A percentile compares a stretch with the other conserved stretches of the same genome.
Evolutionary conservation across 2,113 vertebrate genomes (phyloP).

Genomic region (Tragelaphus imberbis): DNA sequence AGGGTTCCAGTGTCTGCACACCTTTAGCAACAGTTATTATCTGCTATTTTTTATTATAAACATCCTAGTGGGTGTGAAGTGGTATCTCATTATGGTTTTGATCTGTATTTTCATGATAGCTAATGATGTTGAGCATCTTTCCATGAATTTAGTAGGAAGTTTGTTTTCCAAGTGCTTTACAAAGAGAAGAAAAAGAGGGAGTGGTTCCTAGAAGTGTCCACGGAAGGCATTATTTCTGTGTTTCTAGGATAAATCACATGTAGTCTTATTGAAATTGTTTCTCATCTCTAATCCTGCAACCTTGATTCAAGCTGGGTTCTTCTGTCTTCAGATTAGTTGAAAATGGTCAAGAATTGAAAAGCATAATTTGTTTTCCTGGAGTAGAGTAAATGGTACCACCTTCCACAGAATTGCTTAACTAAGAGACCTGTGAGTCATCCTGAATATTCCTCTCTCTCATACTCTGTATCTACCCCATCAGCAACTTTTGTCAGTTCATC

Average conservation of each 20-base stretch:
- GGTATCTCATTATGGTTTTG: neutral
- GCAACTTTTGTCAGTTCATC: neutral
- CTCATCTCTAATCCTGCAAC: neutral
- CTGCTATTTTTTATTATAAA: neutral
- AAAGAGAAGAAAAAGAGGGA: neutral
- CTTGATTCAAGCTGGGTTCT: neutral
- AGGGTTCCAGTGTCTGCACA: neutral
- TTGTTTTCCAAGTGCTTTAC: conserved; percentile 2
- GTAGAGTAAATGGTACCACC: neutral
- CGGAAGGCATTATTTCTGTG: neutral
- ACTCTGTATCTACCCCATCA: neutral
- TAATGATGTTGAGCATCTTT: neutral
- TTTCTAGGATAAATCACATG: neutral
- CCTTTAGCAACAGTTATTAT: neutral
- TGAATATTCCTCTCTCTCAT: neutral
- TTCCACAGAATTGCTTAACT: neutral
- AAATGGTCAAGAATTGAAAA: neutral
- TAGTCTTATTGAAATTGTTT: neutral
- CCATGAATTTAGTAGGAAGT: neutral
- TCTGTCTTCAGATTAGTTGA: neutral
- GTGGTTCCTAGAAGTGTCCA: neutral
- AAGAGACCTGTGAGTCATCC: neutral
- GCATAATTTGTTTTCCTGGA: neutral
- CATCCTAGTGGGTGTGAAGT: neutral
- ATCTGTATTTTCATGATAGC: neutral